Base-by-base conservation (phyloP, 2,888 invertebrate species). In the Synanthedon formicaeformis region DNA sequence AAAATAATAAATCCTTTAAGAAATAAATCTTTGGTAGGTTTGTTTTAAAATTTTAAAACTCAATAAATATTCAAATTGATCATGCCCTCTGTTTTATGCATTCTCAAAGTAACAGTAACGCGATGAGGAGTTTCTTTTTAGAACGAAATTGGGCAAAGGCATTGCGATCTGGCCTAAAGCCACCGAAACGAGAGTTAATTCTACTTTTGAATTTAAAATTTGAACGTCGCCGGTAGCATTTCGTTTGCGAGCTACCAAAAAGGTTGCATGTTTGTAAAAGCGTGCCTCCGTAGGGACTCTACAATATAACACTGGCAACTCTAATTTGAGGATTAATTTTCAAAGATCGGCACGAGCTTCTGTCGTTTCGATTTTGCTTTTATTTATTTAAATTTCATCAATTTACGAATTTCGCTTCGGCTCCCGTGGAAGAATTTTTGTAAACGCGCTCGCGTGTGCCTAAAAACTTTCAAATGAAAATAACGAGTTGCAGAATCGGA, bases 391-490 rank as follows among this genome's bases (percentile, higher is more conserved):
- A 53, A 53, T 45, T 50, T 53, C 34, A 50, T 50, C 40, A 34
- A 50, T 50, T 50, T 59, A 62, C 55, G 51, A 58, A 59, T 57
- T 67, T 48, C 41, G 51, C 34, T 61, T 61, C 53, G 64, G 77
- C 80, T 83, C 76, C 78, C 83, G 81, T 84, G 83, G 67, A 63
- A 63, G 74, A 72, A 78, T 79, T 57, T 53, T 54, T 12, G 45
- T 45, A 45, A 45, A 45, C 14, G 14, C 34, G 10, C 34, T 34
- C 34, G 34, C 34, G 34, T 34, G 34, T 34, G 34, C 34, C 34
- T 23, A 23, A 23, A 23, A 23, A 23, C 23, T 34, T 34, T 34
- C 2, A 34, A 34, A 34, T 34, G 4, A 23, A 23, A 23, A 23
- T 23, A 23, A 23, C 23, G 1, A 23, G 1, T 10, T 34, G 34